Percentiles rank a stretch among this genome's conserved stretches.
These are phyloP conservation scores for Malthinus seriepunctatus DNA, from an alignment of 2,888 invertebrate species.

Conservation along the genomic window DNA sequence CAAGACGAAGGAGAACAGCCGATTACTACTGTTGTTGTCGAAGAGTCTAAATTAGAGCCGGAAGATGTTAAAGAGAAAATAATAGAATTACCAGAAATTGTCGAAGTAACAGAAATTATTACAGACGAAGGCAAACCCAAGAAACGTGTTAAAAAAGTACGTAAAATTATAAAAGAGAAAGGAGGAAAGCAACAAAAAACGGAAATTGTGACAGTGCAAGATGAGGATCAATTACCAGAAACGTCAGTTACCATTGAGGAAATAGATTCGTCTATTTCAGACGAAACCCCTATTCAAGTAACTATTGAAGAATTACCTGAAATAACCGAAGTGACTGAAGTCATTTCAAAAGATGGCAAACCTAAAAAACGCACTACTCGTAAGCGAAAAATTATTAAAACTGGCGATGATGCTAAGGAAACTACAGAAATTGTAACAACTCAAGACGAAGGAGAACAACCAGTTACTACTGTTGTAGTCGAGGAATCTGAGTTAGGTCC, in stretches of 20 bases:
- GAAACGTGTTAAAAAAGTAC: constrained; percentile 49
- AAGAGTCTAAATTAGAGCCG: constrained; percentile 40
- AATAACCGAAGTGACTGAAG: constrained; percentile 37
- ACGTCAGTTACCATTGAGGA: constrained; percentile 40
- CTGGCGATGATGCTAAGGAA: constrained; percentile 43
- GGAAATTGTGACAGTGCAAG: constrained; percentile 53
- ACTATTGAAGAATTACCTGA: constrained; percentile 44
- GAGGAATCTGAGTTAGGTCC: constrained; percentile 29
- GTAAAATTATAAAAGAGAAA: constrained; percentile 52
- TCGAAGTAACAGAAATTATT: constrained; percentile 34
- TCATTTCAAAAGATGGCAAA: constrained; percentile 37
- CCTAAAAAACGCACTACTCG: constrained; percentile 37
- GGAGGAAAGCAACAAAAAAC: constrained; percentile 54
- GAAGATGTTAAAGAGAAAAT: constrained; percentile 41
- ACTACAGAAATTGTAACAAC: constrained; percentile 30
- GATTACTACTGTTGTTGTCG: constrained; percentile 43
- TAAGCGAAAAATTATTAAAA: constrained; percentile 34
- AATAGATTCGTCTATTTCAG: constrained; percentile 39
- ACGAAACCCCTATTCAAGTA: constrained; percentile 41
- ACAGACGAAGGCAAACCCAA: constrained; percentile 48
- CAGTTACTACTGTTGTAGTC: constrained; percentile 25
- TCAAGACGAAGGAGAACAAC: constrained; percentile 31
- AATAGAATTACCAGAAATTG: constrained; percentile 17
- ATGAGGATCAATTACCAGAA: constrained; percentile 52
- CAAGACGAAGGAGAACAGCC: constrained; percentile 55